Percentiles rank a stretch among this genome's conserved stretches.
Evolutionary conservation across 2,888 invertebrate species (phyloP).

Genomic region (Aspidiotus rigidus): DNA sequence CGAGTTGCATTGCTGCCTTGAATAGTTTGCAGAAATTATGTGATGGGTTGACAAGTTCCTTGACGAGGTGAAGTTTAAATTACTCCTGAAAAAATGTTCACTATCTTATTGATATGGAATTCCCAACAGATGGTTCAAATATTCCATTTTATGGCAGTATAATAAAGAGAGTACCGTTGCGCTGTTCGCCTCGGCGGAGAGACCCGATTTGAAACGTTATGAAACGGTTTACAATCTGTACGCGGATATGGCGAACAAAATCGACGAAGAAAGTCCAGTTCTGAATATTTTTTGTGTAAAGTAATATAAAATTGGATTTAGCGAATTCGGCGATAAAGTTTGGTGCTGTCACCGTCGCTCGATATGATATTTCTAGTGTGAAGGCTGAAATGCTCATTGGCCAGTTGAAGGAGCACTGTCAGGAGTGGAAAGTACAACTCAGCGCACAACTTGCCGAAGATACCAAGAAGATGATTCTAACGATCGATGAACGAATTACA

Average conservation of each 20-base stretch:
- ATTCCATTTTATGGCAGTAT: conserved; percentile 24
- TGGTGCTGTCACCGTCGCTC: too few species aligned
- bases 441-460: conserved; percentile 15
- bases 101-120: too few species aligned
- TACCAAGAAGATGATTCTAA: conserved; percentile 1
- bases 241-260: conserved; percentile 15
- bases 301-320: neutral
- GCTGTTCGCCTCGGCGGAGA: conserved; percentile 8
- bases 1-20: conserved; percentile 2
- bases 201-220: conserved; percentile 21
- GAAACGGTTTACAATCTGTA: conserved; percentile 29
- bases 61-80: neutral
- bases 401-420: conserved; percentile 25
- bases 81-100: neutral
- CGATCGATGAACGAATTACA: neutral
- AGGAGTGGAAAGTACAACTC: conserved; percentile 22
- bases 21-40: conserved; percentile 14
- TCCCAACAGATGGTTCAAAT: conserved; percentile 15
- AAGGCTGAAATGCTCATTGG: conserved; percentile 10
- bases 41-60: neutral
- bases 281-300: conserved; percentile 16
- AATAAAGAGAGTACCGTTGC: conserved; percentile 18
- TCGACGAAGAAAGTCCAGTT: conserved; percentile 20
- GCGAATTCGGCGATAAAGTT: neutral
- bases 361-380: neutral